Evolutionary conservation across 2,113 vertebrate species (phyloP).

Genomic region (Progne subis): DNA sequence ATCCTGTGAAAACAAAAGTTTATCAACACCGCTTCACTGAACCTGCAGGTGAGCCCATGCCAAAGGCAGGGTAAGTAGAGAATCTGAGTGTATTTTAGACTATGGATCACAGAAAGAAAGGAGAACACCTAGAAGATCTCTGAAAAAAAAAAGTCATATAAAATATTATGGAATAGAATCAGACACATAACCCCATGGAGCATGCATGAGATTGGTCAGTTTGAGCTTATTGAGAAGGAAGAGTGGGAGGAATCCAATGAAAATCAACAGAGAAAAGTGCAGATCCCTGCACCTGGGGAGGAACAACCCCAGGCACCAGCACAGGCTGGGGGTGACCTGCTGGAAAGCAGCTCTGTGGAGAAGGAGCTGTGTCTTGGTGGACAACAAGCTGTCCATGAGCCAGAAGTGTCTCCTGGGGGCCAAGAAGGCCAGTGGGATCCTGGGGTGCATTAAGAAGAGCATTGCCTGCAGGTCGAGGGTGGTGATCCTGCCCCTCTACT

Average conservation of each 20-base stretch:
- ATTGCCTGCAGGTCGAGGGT: rapidly evolving
- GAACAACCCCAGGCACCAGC: background rate
- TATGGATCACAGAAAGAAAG: background rate
- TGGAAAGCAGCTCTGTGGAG: background rate
- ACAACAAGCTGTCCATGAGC: background rate
- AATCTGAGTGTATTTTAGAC: background rate
- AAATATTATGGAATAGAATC: background rate
- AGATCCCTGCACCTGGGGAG: background rate
- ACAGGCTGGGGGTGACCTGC: background rate
- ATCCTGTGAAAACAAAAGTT: background rate
- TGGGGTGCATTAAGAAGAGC: background rate
- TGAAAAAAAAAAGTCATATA: background rate
- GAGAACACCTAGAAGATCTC: background rate
- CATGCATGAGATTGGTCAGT: background rate
- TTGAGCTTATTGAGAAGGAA: background rate
- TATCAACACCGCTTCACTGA: background rate
- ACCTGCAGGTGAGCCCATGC: background rate
- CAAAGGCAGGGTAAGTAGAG: background rate
- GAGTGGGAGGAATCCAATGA: no score
- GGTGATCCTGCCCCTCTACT: background rate
- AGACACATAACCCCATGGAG: background rate
- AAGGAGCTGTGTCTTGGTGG: background rate
- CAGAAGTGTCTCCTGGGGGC: background rate
- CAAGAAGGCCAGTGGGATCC: background rate
- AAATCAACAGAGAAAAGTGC: background rate